Evolutionary conservation across 2,113 vertebrate genomes (phyloP), one percentile per base, ranked within the genome.

Genomic region (Syngnathus scovelli): DNA sequence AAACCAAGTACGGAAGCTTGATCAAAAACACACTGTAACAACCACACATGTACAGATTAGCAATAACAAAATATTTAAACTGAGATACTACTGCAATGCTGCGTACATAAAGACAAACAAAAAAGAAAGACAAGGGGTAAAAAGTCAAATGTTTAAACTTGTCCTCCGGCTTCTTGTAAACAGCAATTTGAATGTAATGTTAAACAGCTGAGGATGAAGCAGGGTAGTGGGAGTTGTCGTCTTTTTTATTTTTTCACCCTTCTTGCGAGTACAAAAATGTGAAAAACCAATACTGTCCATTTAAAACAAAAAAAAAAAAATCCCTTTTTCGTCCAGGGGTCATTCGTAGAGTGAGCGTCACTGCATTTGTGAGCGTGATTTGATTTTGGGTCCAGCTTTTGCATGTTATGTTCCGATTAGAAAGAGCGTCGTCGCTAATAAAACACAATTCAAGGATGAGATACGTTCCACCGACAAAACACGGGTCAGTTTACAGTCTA

Each of bases 131-230:
- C 38, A 0, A 38, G 41, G 41, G 68, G 59, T 63, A 81, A 61
- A 78, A 75, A 83, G 66, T 83, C 66, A 69, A 83, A 85, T 75
- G 72, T 84, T 77, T 78, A 78, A 83, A 83, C 80, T 66, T 83
- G 27, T 86, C 85, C 80, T 84, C 82, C 77, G 75, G 78, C 78
- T 84, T 88, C 86, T 90, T 89, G 89, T 91, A 91, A 92, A 92
- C 91, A 89, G 77, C 76, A 78, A 89, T 90, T 86, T 86, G 66
- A 84, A 83, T 76, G 73, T 89, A 88, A 90, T 89, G 86, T 71
- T 82, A 78, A 90, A 87, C 90, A 91, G 84, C 87, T 92, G 90
- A 87, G 76, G 72, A 69, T 65, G 63, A 77, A 76, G 77, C 71
- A 87, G 44, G 70, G 74, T 63, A 48, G 56, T 38, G 67, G 68